Conservation (phyloP, 2,888 invertebrate species). For the Carterocephalus palaemon region DNA sequence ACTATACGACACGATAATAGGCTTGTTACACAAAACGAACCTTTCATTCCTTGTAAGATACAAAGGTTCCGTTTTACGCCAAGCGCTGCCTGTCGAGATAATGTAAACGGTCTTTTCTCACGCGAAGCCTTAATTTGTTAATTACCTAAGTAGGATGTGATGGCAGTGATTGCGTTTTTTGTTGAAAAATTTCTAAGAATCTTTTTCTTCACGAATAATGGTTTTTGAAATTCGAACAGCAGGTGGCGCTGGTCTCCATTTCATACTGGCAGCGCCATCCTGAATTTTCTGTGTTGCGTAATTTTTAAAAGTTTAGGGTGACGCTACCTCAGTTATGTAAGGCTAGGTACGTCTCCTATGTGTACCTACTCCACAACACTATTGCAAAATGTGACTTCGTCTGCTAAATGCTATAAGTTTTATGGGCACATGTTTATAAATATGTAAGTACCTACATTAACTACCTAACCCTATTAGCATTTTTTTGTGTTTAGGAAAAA, state of each 20-base stretch:
- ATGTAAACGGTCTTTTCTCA: slow-evolving; percentile 25
- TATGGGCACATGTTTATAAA: slow-evolving; percentile 29
- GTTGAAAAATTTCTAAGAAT: slow-evolving; percentile 13
- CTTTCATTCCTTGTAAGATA: slow-evolving; percentile 11
- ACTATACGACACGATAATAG: slow-evolving; percentile 28
- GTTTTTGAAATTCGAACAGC: slow-evolving; percentile 34
- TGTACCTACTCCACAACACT: slow-evolving; percentile 30
- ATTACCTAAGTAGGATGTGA: slow-evolving; percentile 39
- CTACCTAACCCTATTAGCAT: too few species aligned
- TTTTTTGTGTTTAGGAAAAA: too few species aligned
- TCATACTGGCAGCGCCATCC: slow-evolving; percentile 67
- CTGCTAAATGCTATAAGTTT: slow-evolving; percentile 24
- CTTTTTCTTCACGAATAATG: neutral
- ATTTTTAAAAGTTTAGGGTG: slow-evolving; percentile 55
- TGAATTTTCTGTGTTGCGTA: slow-evolving; percentile 45
- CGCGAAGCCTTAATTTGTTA: slow-evolving; percentile 24
- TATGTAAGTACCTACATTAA: too few species aligned
- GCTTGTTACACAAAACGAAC: slow-evolving; percentile 20
- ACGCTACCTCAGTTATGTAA: slow-evolving; percentile 49
- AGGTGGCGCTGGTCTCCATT: slow-evolving; percentile 72
- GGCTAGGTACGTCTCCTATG: slow-evolving; percentile 36
- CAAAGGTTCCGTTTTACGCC: slow-evolving; percentile 25
- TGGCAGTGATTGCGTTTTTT: slow-evolving; percentile 67
- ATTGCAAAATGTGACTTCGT: slow-evolving; percentile 30
- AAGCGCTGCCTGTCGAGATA: slow-evolving; percentile 31